Percentiles rank a stretch among this genome's conserved stretches.
These are phyloP conservation scores for Nestor notabilis DNA, from an alignment of 2,113 vertebrate species.

Conservation along the genomic window DNA sequence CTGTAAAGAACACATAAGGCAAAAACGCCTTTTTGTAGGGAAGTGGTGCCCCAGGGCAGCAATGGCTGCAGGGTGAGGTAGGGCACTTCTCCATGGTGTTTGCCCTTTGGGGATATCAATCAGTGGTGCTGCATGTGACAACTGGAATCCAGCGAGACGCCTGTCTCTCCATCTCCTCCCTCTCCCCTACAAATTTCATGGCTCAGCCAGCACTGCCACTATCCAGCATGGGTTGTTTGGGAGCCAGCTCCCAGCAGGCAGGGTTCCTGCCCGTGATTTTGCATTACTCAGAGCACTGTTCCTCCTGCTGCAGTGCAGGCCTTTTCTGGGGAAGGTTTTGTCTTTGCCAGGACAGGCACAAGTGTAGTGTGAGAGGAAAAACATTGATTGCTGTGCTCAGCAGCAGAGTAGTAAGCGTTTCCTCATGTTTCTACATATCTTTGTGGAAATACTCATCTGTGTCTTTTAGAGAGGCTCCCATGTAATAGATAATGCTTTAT, in stretches of 20 bases:
- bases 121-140: background rate
- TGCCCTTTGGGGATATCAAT: background rate
- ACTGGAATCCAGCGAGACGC: background rate
- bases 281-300: background rate
- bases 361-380: background rate
- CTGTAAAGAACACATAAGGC: background rate
- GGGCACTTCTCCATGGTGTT: rapidly evolving
- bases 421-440: background rate
- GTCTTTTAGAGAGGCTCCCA: background rate
- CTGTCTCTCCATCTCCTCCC: background rate
- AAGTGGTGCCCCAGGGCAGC: background rate
- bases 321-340: background rate
- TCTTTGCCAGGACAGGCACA: background rate
- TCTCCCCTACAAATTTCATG: background rate
- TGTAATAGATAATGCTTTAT: background rate
- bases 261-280: background rate
- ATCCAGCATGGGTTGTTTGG: background rate
- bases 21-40: background rate
- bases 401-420: background rate
- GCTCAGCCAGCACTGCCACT: background rate
- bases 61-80: background rate
- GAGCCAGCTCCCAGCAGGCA: background rate
- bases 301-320: background rate
- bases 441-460: background rate
- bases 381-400: background rate